phyloP scores from a whole-genome alignment of 2,797 vertebrate genomes.

The Menidia menidia region DNA sequence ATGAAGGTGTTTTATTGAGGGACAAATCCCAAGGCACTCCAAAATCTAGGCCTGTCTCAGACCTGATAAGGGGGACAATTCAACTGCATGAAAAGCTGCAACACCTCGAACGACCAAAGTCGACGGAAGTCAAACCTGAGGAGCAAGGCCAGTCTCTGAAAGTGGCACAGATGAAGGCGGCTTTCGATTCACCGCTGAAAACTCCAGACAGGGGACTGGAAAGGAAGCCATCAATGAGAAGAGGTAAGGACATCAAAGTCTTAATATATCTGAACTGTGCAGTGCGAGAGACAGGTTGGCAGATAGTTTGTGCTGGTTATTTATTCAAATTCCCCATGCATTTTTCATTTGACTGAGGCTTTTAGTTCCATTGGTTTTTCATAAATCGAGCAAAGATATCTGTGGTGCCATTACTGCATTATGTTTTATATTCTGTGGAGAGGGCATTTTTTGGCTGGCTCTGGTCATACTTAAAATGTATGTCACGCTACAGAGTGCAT shows the following conservation, averaged over 20 bases:
- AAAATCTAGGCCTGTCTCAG: constrained; percentile 79
- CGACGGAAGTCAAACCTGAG: constrained; percentile 71
- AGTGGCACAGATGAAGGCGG: constrained; percentile 85
- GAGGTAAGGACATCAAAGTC: constrained; percentile 73
- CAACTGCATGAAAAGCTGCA: constrained; percentile 82
- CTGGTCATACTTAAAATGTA: background rate
- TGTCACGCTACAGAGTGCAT: background rate
- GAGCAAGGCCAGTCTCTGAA: constrained; percentile 79
- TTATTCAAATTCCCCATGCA: too few species aligned
- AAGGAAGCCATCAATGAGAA: constrained; percentile 81
- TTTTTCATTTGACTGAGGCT: too few species aligned
- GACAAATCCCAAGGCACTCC: constrained; percentile 54
- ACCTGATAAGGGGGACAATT: constrained; percentile 83
- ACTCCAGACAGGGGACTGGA: constrained; percentile 75
- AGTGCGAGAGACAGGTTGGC: background rate
- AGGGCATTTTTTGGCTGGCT: background rate
- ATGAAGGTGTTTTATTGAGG: constrained; percentile 39
- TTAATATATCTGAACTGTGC: background rate
- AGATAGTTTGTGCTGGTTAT: background rate
- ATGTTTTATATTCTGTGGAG: background rate
- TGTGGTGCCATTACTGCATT: background rate
- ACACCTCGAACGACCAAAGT: constrained; percentile 76
- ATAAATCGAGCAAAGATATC: background rate
- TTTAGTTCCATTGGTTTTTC: too few species aligned
- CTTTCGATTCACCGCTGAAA: constrained; percentile 82